phyloP scores from a whole-genome alignment of 2,113 vertebrate genomes.

The Oryzias celebensis region DNA sequence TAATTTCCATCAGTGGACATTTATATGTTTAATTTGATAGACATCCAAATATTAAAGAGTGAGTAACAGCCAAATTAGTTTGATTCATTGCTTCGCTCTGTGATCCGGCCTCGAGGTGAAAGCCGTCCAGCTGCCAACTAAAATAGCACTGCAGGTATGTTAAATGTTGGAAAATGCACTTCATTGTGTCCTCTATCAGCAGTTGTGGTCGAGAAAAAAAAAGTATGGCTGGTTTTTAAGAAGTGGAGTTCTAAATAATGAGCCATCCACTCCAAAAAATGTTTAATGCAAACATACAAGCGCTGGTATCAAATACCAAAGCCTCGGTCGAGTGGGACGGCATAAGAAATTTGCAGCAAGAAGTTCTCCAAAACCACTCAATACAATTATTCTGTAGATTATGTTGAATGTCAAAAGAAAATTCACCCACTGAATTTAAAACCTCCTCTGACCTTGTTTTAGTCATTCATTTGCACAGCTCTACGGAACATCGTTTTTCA shows the following conservation, averaged over 20 bases:
- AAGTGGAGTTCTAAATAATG: slow-evolving; percentile 57
- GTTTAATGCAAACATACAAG: slow-evolving; percentile 59
- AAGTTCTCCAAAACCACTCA: slow-evolving; percentile 30
- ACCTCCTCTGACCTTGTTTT: slow-evolving; percentile 4
- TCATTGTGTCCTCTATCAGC: slow-evolving; percentile 61
- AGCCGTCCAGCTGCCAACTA: slow-evolving; percentile 55
- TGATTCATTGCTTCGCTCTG: slow-evolving; percentile 49
- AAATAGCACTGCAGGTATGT: slow-evolving; percentile 55
- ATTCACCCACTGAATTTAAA: slow-evolving; percentile 9
- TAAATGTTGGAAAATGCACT: slow-evolving; percentile 42
- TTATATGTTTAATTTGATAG: slow-evolving; percentile 30
- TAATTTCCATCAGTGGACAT: slow-evolving; percentile 16
- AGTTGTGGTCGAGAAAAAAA: slow-evolving; percentile 42
- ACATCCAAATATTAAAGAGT: slow-evolving; percentile 29
- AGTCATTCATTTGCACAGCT: slow-evolving; percentile 21
- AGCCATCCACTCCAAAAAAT: slow-evolving; percentile 50
- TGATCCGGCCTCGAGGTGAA: slow-evolving; percentile 34
- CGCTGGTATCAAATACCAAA: slow-evolving; percentile 40
- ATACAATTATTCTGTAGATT: slow-evolving; percentile 33
- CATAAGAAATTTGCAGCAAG: slow-evolving; percentile 43
- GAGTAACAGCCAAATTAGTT: slow-evolving; percentile 44
- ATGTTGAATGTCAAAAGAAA: slow-evolving; percentile 43
- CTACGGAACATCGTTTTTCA: slow-evolving; percentile 11
- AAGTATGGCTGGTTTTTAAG: slow-evolving; percentile 45
- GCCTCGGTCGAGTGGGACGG: slow-evolving; percentile 40